Conservation (phyloP, 2,888 invertebrate genomes). For the Apamea epomidion region DNA sequence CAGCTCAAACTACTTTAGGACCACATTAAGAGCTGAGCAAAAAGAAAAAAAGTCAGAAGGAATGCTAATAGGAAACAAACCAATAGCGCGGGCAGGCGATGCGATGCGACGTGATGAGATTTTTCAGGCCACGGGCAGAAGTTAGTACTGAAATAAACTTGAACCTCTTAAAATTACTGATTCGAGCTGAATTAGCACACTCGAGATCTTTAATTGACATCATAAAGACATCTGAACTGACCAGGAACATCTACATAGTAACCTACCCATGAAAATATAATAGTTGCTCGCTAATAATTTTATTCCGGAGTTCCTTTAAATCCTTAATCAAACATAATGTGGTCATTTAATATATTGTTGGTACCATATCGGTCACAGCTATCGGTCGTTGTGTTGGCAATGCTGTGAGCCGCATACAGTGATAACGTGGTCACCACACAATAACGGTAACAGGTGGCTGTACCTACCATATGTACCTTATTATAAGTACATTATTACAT, state of each 20-base stretch:
- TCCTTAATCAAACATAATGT: background rate
- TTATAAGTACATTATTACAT: background rate
- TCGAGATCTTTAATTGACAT: too few species aligned
- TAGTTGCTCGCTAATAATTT: background rate
- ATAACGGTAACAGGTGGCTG: conserved; percentile 46
- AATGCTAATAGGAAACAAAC: too few species aligned
- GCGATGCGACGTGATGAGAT: too few species aligned
- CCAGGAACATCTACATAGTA: background rate
- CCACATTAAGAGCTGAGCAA: too few species aligned
- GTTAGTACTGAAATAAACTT: background rate
- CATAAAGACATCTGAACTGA: background rate
- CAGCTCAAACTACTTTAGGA: too few species aligned
- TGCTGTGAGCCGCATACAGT: conserved; percentile 7
- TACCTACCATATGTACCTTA: background rate
- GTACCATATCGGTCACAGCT: conserved; percentile 21
- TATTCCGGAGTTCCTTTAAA: too few species aligned
- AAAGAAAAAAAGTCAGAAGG: too few species aligned
- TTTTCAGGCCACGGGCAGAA: too few species aligned
- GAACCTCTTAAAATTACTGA: background rate
- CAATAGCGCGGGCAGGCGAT: too few species aligned
- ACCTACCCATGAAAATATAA: background rate
- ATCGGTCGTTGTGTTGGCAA: conserved; percentile 45
- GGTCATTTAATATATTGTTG: background rate
- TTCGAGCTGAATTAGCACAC: too few species aligned
- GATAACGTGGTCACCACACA: conserved; percentile 29